Base-by-base conservation (phyloP, 2,797 vertebrate genomes). In the Lacerta agilis region DNA sequence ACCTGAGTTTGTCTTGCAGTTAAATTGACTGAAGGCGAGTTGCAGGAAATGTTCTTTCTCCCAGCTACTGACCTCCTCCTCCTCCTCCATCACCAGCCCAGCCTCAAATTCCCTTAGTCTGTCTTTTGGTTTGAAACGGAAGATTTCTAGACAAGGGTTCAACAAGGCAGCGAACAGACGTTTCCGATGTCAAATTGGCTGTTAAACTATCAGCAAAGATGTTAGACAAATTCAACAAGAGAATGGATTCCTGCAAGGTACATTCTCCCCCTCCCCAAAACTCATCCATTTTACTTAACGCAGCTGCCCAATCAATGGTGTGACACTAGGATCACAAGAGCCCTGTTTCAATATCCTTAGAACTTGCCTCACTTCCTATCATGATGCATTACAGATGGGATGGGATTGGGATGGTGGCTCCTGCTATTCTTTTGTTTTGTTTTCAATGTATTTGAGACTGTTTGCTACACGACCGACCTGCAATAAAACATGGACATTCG, bases 1-100 rank as follows among this genome's bases (percentile, higher is more conserved):
- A 69, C 94, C 89, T 1, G 41, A 94, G 90, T 94, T 94, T 95
- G 94, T 95, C 94, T 95, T 91, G 86, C 87, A 89, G 83, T 91
- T 93, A 93, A 93, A 95, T 89, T 91, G 87, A 93, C 92, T 91
- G 91, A 94, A 94, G 90, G 90, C 90, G 86, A 93, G 88, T 91
- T 93, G 88, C 49, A 66, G 88, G 87, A 86, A 92, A 71, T 91
- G 90, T 82, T 94, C 36, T 90, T 93, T 93, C 83, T 93, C 87
- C 91, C 88, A 87, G 90, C 89, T 94, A 88, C 82, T 93, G 94
- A 95, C 94, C 92, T 92, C 69, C 77, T 76, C 13, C 43, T 45
- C 43, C 49, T 55, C 81, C 71, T 89, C 87, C 41, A 2, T 82
- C 89, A 91, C 89, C 91, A 94, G 87, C 33, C 33, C 86, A 55